Base-by-base conservation (phyloP, 1,140 invertebrate species). In the Pseudomyrmex flavicornis region DNA sequence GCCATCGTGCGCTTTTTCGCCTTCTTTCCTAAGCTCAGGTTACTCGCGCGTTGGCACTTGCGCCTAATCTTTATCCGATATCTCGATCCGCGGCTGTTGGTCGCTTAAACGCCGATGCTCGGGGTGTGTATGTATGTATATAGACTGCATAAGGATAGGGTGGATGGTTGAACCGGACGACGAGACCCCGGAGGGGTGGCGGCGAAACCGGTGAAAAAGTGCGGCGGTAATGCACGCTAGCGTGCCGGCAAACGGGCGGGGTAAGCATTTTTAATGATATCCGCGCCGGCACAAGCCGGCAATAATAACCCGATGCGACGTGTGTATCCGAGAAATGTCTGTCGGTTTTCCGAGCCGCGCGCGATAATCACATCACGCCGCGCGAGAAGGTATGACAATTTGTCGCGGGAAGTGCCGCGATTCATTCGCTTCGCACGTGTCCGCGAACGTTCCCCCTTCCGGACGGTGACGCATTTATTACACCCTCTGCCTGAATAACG, bases 1-100 rank as follows among this genome's bases (percentile, higher is more conserved):
- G 46, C 54, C 59, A 72, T 69, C 75, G 58, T 77, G 69, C 26
- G 13, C 58, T 74, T 84, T 80, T 83, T 56, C 62, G 65, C 35
- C 58, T 69, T 54, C 65, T 86, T 76, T 76, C 50, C 58, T 17
- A n/a, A 46, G 46, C 74, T 80, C 84, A 75, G 77, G 82, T 83
- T 90, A 73, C 69, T 61, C 44, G 70, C 44, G 70, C 72, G 75
- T 85, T 70, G 82, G 50, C 74, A 87, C 74, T 85, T 59, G 73
- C 83, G 79, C 70, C 86, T 91, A 90, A 91, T 90, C 90, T 90
- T 88, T 91, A 90, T 89, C 86, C 89, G 88, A 91, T 91, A 91
- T 88, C 90, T 82, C 66, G 88, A 90, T 89, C 12, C 75, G 72
- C 82, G 85, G 74, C 74, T 83, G 79, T 85, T 83, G 77, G 61